phyloP scores from a whole-genome alignment of 1,140 invertebrate species.

The Trichonephila inaurata region DNA sequence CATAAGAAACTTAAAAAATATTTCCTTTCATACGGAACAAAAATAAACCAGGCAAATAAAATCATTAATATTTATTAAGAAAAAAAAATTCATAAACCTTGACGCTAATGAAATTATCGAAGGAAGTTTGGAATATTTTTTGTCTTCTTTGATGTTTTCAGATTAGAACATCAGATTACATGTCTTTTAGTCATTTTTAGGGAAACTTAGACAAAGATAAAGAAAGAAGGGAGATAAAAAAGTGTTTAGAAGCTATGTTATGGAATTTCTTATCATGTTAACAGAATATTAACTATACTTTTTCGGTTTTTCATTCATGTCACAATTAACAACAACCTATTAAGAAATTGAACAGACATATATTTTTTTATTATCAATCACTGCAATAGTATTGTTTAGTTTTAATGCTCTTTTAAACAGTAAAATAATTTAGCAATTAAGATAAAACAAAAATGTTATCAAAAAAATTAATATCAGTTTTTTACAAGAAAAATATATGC shows the following conservation, averaged over 20 bases:
- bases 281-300: background rate
- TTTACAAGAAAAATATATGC: too few relatives aligned
- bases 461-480: too few relatives aligned
- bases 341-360: background rate
- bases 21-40: too few relatives aligned
- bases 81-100: background rate
- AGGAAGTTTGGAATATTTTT: background rate
- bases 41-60: background rate
- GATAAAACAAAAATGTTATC: too few relatives aligned
- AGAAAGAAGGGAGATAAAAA: background rate
- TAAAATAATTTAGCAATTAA: too few relatives aligned
- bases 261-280: background rate
- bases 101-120: slow-evolving; percentile 1
- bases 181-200: background rate
- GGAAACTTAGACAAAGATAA: background rate
- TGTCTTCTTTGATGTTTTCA: background rate
- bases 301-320: background rate
- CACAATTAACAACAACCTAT: background rate
- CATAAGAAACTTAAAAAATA: background rate
- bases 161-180: background rate
- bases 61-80: slow-evolving; percentile 6
- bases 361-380: background rate
- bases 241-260: background rate
- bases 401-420: too few relatives aligned
- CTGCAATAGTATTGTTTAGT: background rate